Base-by-base conservation (phyloP, 2,113 vertebrate species). In the Mormyrus lacerda region DNA sequence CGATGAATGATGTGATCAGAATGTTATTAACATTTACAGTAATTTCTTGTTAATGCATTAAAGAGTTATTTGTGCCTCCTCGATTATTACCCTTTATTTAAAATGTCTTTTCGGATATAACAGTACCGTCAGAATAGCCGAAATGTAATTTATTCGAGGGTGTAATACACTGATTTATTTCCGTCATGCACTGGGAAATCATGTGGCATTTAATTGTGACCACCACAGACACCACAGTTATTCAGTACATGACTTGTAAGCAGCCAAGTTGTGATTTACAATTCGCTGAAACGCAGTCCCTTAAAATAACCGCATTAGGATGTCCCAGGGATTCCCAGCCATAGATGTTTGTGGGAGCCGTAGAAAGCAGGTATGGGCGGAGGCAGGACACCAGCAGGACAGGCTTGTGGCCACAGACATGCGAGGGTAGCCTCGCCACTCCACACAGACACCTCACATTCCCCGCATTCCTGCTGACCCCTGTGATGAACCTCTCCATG, bases 371-470 rank as follows among this genome's bases (percentile, higher is more conserved):
- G n/a, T 15, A 15, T 87, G 15, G 53, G 13, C 13, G 50, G 15
- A 47, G 45, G 47, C 3, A 9, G 48, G 85, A 19, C 4, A 53
- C 7, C 50, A 53, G 87, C n/a, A 31, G 42, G 13, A 17, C 19
- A 24, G 73, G 88, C 44, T 42, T 31, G 3, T 69, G 27, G 42
- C 9, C 35, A 82, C 4, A 27, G 76, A 44, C 11, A 27, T 3
- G 24, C 1, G 39, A 31, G n/a, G 45, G 48, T 31, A 73, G 27
- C 53, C 84, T 88, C 87, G 90, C 50, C 45, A 85, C 89, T 92
- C 88, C 90, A 89, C 44, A 85, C 79, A 55, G 89, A 91, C 90
- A 87, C 42, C 47, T 79, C 85, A 87, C 88, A 93, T 93, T 92
- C 88, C 89, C 91, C 0, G 31, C 90, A 91, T 88, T 88, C 53